These are phyloP conservation scores for Kuschelorhynchus macadamiae DNA, from an alignment of 2,888 invertebrate genomes.

Conservation along the genomic window DNA sequence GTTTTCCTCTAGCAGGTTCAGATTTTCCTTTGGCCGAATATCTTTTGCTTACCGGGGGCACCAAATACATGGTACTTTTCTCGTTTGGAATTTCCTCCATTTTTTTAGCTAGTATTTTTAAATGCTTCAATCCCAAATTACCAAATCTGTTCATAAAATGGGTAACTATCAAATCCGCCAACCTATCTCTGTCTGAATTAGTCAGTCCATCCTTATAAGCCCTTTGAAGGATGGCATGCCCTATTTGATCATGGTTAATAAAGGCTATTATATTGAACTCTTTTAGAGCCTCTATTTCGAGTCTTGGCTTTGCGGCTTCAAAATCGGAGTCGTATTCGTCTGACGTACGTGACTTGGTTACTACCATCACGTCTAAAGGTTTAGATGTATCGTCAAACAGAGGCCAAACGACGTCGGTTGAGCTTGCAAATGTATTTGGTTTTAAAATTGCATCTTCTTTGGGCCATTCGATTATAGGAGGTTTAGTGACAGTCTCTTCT, in stretches of 20 bases:
- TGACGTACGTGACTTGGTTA: too few species aligned
- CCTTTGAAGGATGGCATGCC: conserved; percentile 8
- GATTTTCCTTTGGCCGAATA: conserved; percentile 18
- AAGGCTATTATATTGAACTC: conserved; percentile 11
- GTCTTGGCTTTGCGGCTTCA: background rate
- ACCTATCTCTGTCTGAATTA: conserved; percentile 16
- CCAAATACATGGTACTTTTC: conserved; percentile 13
- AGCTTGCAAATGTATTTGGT: too few species aligned
- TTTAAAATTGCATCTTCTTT: too few species aligned
- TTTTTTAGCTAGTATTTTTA: conserved; percentile 8
- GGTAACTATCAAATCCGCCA: conserved; percentile 16
- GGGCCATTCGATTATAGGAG: too few species aligned
- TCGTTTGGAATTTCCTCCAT: conserved; percentile 21
- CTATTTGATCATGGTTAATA: conserved; percentile 11
- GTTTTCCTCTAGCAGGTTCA: conserved; percentile 20
- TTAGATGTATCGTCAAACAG: too few species aligned
- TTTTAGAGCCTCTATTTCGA: background rate
- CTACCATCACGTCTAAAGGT: too few species aligned
- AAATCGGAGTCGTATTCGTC: conserved; percentile 11
- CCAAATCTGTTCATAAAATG: conserved; percentile 16
- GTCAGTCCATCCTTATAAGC: conserved; percentile 10
- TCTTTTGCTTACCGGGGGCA: conserved; percentile 10
- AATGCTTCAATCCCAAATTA: conserved; percentile 8
- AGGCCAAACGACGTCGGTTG: too few species aligned
- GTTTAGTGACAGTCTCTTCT: too few species aligned